Evolutionary conservation across 2,888 invertebrate species (phyloP).

Genomic region (Notodonta ziczac): DNA sequence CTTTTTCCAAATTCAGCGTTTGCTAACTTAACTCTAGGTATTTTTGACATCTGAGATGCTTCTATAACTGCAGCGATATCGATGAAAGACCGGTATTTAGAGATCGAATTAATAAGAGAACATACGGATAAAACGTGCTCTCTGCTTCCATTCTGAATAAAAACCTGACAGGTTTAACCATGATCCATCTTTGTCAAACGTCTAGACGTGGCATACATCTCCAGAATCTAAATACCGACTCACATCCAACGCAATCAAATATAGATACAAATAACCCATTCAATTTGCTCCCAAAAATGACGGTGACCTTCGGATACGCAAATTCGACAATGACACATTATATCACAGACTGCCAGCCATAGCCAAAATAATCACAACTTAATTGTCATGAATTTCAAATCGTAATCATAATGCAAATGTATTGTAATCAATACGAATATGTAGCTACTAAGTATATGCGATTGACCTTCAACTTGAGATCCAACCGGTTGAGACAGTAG

Average conservation of each 20-base stretch:
- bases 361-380: constrained; percentile 26
- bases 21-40: no score
- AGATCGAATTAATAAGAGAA: no score
- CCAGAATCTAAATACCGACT: background rate
- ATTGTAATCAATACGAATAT: constrained; percentile 47
- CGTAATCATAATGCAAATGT: constrained; percentile 47
- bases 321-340: background rate
- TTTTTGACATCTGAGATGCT: no score
- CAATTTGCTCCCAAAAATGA: background rate
- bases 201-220: background rate
- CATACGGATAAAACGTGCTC: no score
- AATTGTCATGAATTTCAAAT: constrained; percentile 25
- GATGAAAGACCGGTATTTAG: no score
- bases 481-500: constrained; percentile 4
- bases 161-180: no score
- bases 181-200: background rate
- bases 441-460: constrained; percentile 24
- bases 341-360: constrained; percentile 17
- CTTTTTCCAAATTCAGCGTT: no score
- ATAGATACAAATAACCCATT: background rate
- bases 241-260: background rate
- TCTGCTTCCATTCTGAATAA: no score
- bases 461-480: constrained; percentile 43
- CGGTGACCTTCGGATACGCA: background rate
- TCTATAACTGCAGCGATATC: no score